These are phyloP conservation scores for Pristionchus exspectatus DNA, from an alignment of 2,888 invertebrate species.

Conservation along the genomic window DNA sequence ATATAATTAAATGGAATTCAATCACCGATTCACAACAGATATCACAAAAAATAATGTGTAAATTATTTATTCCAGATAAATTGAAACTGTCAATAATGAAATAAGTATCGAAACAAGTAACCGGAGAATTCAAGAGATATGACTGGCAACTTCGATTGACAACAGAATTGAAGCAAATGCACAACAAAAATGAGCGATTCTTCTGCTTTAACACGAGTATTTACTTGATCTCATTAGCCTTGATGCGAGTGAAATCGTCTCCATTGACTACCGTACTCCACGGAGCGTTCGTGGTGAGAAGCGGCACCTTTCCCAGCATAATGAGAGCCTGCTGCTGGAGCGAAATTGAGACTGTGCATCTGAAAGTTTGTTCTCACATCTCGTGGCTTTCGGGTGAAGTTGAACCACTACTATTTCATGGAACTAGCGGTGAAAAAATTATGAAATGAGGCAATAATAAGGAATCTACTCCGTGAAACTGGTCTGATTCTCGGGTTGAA, in stretches of 20 bases:
- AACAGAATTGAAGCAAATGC: background rate
- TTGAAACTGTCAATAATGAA: background rate
- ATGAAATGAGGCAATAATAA: too few species aligned
- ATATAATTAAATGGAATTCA: too few species aligned
- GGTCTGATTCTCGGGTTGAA: too few species aligned
- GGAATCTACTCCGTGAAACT: too few species aligned
- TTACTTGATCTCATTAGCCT: background rate
- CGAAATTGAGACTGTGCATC: conserved; percentile 9
- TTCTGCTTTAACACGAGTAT: background rate
- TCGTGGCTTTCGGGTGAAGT: too few species aligned
- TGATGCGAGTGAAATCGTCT: conserved; percentile 23
- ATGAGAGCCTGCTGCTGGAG: background rate
- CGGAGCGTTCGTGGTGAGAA: background rate
- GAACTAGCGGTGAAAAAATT: background rate
- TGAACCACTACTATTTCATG: too few species aligned
- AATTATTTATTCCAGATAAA: background rate
- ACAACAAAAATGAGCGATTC: background rate
- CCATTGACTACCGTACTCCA: conserved; percentile 35
- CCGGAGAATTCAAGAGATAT: background rate
- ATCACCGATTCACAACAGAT: too few species aligned
- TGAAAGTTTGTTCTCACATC: background rate
- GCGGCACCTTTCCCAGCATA: background rate
- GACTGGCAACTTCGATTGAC: background rate
- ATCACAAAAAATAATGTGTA: too few species aligned
- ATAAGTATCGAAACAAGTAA: background rate